These are phyloP conservation scores for Chaitophorus viminalis DNA, from an alignment of 2,888 invertebrate genomes.

Conservation along the genomic window DNA sequence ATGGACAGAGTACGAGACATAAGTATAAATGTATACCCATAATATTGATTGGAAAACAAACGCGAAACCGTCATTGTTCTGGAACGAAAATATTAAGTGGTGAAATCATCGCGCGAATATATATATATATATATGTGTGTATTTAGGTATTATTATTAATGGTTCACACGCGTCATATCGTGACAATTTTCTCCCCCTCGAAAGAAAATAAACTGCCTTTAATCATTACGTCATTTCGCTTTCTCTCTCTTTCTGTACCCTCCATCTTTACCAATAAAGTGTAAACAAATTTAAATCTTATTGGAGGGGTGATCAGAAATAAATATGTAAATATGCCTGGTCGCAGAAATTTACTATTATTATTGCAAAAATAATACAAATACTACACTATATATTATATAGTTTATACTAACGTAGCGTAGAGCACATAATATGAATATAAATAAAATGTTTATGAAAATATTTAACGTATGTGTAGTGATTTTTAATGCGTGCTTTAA, in stretches of 20 bases:
- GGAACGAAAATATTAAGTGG: constrained; percentile 37
- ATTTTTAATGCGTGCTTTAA: background rate
- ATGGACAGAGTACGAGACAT: background rate
- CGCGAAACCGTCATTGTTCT: constrained; percentile 1
- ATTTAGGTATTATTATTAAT: no score
- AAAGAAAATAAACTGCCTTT: background rate
- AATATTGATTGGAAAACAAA: background rate
- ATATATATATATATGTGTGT: no score
- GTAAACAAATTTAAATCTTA: background rate
- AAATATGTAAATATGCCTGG: background rate
- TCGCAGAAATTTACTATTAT: background rate
- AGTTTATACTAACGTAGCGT: background rate
- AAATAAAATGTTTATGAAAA: background rate
- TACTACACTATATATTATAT: no score
- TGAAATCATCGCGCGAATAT: background rate
- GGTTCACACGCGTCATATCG: no score
- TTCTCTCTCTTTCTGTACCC: background rate
- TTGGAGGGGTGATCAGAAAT: background rate
- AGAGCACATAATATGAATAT: background rate
- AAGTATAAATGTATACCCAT: background rate
- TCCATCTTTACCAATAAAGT: background rate
- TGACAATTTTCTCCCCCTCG: background rate
- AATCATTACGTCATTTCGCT: no score
- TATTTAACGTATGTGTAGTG: background rate
- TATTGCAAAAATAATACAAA: background rate